Percentiles rank a stretch among this genome's conserved stretches.
phyloP scores from a whole-genome alignment of 2,797 vertebrate genomes.

The Trichosurus vulpecula region DNA sequence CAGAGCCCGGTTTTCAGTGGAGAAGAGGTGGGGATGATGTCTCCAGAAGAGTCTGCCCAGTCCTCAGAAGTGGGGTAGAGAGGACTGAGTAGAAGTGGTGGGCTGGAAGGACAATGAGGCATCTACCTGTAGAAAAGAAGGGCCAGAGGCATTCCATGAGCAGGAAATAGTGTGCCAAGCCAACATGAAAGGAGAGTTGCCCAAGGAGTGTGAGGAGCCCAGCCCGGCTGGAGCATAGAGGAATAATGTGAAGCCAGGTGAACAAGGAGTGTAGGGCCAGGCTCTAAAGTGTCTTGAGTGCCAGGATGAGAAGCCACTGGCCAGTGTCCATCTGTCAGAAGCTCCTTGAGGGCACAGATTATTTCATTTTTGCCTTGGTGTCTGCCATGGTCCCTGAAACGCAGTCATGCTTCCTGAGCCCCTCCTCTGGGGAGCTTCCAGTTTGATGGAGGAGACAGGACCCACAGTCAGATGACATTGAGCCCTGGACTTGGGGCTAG shows the following conservation, averaged over 20 bases:
- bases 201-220: not conserved
- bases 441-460: not conserved
- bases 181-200: not conserved
- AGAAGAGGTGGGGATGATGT: not conserved
- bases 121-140: not conserved
- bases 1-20: not conserved
- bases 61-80: not conserved
- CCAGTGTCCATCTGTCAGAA: not conserved
- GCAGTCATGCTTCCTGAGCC: not conserved
- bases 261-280: not conserved
- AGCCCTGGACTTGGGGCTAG: not conserved
- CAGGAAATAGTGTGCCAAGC: not conserved
- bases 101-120: not conserved
- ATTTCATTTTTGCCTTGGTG: not conserved
- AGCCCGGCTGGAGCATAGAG: too few species aligned
- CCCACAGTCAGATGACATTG: not conserved
- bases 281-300: not conserved
- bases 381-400: not conserved
- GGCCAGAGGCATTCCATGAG: not conserved
- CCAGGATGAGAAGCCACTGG: not conserved
- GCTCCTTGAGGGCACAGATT: not conserved
- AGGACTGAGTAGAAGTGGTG: not conserved
- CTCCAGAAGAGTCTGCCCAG: not conserved
- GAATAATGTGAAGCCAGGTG: not conserved
- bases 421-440: fast-evolving